Conservation (phyloP, 2,888 invertebrate genomes). For the Thymelicus sylvestris region DNA sequence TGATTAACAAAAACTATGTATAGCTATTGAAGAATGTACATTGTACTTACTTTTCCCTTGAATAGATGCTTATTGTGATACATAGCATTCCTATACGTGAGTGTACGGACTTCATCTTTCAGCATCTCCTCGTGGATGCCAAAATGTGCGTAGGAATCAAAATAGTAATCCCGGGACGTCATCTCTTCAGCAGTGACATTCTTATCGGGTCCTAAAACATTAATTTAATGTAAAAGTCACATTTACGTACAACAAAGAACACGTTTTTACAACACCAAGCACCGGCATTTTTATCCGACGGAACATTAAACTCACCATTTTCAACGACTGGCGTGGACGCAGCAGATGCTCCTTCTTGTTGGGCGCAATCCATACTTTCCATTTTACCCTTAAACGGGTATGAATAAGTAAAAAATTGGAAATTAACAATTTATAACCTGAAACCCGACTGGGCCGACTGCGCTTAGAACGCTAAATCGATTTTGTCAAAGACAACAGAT, state of each 20-base stretch:
- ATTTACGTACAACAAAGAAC: slow-evolving; percentile 55
- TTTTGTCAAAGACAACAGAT: slow-evolving; percentile 56
- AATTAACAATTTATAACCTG: slow-evolving; percentile 70
- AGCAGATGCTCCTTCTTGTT: slow-evolving; percentile 73
- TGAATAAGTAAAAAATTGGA: slow-evolving; percentile 50
- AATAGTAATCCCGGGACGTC: slow-evolving; percentile 99
- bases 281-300: slow-evolving; percentile 49
- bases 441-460: slow-evolving; percentile 50
- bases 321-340: slow-evolving; percentile 73
- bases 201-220: slow-evolving; percentile 72
- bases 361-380: slow-evolving; percentile 82
- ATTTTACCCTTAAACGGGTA: slow-evolving; percentile 60
- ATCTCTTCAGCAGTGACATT: slow-evolving; percentile 94
- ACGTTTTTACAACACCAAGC: slow-evolving; percentile 67
- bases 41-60: slow-evolving; percentile 88
- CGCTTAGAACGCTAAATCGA: slow-evolving; percentile 67
- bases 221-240: slow-evolving; percentile 40
- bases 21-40: slow-evolving; percentile 40
- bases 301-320: slow-evolving; percentile 68
- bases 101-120: slow-evolving; percentile 99
- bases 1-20: neutral
- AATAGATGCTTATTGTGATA: slow-evolving; percentile 99
- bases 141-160: slow-evolving; percentile 99
- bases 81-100: slow-evolving; percentile 99
- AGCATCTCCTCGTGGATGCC: slow-evolving; percentile 99